phyloP scores from a whole-genome alignment of 2,888 invertebrate species.

The Lepidonotus clava region DNA sequence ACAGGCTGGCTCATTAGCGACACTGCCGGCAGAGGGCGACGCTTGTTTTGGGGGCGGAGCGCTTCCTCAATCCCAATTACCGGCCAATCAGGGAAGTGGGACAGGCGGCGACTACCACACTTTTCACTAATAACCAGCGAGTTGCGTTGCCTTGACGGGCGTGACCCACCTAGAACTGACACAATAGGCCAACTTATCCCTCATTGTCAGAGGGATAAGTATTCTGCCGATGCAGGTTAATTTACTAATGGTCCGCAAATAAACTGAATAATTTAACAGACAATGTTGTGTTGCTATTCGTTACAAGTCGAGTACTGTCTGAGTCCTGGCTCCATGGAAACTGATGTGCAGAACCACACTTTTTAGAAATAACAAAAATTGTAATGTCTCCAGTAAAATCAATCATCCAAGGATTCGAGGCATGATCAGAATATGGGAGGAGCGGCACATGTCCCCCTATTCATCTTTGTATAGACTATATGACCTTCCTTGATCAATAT shows the following conservation, averaged over 20 bases:
- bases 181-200: neutral
- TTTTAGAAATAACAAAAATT: too few relatives aligned
- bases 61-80: neutral
- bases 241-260: too few relatives aligned
- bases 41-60: constrained; percentile 4
- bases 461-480: neutral
- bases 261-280: too few relatives aligned
- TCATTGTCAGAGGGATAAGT: neutral
- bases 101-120: neutral
- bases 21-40: constrained; percentile 1
- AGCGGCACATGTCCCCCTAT: neutral
- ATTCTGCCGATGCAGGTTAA: neutral
- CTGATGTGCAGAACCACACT: too few relatives aligned
- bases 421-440: neutral
- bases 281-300: too few relatives aligned
- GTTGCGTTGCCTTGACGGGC: neutral
- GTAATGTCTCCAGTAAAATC: too few relatives aligned
- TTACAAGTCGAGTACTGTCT: too few relatives aligned
- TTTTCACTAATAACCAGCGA: neutral
- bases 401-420: neutral
- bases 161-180: neutral
- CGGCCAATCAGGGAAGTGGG: constrained; percentile 23
- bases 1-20: neutral
- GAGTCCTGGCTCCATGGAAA: too few relatives aligned
- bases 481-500: neutral